These are phyloP conservation scores for Epistrophe eligans DNA, from an alignment of 2,888 invertebrate species.

Conservation along the genomic window DNA sequence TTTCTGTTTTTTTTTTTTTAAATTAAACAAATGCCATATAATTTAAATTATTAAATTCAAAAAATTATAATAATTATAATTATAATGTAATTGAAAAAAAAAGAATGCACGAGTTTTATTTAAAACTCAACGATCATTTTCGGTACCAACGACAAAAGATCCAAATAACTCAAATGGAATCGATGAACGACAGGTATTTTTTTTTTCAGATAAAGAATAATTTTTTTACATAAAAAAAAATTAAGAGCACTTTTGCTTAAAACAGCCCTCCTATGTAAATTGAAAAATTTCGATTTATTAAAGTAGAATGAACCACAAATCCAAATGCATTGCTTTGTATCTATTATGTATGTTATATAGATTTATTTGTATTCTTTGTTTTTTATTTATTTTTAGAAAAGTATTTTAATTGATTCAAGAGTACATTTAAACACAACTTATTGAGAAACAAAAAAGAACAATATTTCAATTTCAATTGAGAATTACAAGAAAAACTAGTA, in stretches of 20 bases:
- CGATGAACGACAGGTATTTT: slow-evolving; percentile 84
- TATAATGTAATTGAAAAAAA: slow-evolving; percentile 77
- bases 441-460: too few relatives aligned
- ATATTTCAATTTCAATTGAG: too few relatives aligned
- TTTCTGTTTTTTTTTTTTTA: slow-evolving; percentile 14
- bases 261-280: neutral
- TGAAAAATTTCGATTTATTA: slow-evolving; percentile 6
- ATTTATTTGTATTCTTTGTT: neutral
- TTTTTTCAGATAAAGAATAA: slow-evolving; percentile 26
- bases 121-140: slow-evolving; percentile 96
- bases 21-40: slow-evolving; percentile 48
- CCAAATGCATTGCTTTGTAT: slow-evolving; percentile 7
- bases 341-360: neutral
- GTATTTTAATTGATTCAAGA: neutral
- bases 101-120: slow-evolving; percentile 91
- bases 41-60: slow-evolving; percentile 17
- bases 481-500: too few relatives aligned
- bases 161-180: slow-evolving; percentile 84
- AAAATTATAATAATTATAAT: slow-evolving; percentile 77
- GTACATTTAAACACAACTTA: too few relatives aligned
- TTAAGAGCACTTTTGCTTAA: slow-evolving; percentile 39
- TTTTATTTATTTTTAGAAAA: neutral
- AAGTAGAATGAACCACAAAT: slow-evolving; percentile 12
- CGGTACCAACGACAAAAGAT: slow-evolving; percentile 95
- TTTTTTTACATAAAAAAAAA: slow-evolving; percentile 12